Evolutionary conservation across 2,113 vertebrate species (phyloP).

Genomic region (Speoplatyrhinus poulsoni): DNA sequence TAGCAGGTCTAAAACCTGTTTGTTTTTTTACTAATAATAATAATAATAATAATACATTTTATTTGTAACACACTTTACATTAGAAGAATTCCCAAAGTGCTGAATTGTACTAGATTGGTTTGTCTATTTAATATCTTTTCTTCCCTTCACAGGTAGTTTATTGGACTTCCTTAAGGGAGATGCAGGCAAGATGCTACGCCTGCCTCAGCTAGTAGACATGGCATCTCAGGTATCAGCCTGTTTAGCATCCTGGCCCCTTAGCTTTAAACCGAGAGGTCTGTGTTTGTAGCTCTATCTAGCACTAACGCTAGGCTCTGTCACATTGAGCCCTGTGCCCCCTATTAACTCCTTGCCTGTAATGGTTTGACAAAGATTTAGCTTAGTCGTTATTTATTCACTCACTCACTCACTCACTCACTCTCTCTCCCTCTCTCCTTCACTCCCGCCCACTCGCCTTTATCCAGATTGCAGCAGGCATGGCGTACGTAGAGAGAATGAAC

Average conservation of each 20-base stretch:
- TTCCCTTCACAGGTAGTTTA: conserved; percentile 83
- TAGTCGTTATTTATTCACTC: not conserved
- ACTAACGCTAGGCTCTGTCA: not conserved
- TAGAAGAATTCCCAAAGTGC: too few species aligned
- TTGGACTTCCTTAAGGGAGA: conserved; percentile 97
- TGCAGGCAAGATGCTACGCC: conserved; percentile 88
- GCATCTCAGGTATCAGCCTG: conserved; percentile 85
- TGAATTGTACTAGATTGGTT: not conserved
- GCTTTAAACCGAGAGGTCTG: too few species aligned
- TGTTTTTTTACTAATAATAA: too few species aligned
- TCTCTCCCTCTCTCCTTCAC: not conserved
- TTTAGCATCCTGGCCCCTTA: not conserved
- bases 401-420: not conserved
- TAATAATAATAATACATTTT: too few species aligned
- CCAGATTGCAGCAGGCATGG: conserved; percentile 96
- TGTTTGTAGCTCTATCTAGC: too few species aligned
- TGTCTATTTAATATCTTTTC: conserved; percentile 6
- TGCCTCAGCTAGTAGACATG: conserved; percentile 97
- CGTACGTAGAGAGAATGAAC: conserved; percentile 97
- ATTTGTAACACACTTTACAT: too few species aligned
- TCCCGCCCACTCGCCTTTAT: too few species aligned
- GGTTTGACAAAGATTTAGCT: too few species aligned
- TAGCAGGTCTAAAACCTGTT: too few species aligned
- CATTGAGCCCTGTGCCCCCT: not conserved
- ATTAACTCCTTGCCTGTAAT: not conserved